Evolutionary conservation across 2,888 invertebrate genomes (phyloP).

Genomic region (Phania funesta): DNA sequence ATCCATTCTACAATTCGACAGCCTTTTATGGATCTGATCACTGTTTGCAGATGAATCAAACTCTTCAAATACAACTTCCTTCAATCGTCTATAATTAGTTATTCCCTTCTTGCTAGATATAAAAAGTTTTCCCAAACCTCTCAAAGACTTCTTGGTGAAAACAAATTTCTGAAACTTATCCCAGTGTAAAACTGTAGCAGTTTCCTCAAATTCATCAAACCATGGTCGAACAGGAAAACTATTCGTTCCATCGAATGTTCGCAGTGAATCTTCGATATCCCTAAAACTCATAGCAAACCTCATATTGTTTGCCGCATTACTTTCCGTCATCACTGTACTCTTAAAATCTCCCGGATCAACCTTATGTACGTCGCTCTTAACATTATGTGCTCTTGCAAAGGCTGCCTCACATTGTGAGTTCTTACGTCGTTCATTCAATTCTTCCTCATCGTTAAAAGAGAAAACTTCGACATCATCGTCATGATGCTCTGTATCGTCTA

Average conservation of each 20-base stretch:
- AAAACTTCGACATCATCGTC: neutral
- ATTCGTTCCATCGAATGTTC: constrained; percentile 32
- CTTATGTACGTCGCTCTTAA: no score
- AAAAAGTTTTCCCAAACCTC: constrained; percentile 55
- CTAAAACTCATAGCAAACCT: constrained; percentile 1
- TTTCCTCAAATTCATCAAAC: constrained; percentile 47
- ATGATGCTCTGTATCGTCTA: constrained; percentile 1
- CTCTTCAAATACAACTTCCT: constrained; percentile 41
- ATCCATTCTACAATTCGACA: constrained; percentile 71
- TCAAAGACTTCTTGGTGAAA: constrained; percentile 54
- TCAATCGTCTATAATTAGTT: constrained; percentile 36
- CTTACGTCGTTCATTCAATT: neutral
- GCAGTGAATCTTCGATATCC: constrained; percentile 49
- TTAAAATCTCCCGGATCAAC: no score
- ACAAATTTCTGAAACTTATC: constrained; percentile 52
- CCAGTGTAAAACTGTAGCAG: constrained; percentile 46
- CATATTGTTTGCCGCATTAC: no score
- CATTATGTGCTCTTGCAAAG: no score
- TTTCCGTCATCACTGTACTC: no score
- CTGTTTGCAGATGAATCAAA: constrained; percentile 47
- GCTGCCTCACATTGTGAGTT: neutral
- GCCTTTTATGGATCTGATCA: constrained; percentile 48
- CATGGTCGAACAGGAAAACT: constrained; percentile 29
- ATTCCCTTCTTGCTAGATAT: constrained; percentile 40
- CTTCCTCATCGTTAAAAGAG: neutral